Percentiles rank a stretch among this genome's conserved stretches.
Conservation (phyloP, 2,797 vertebrate species). For the Pangasius macronema region DNA sequence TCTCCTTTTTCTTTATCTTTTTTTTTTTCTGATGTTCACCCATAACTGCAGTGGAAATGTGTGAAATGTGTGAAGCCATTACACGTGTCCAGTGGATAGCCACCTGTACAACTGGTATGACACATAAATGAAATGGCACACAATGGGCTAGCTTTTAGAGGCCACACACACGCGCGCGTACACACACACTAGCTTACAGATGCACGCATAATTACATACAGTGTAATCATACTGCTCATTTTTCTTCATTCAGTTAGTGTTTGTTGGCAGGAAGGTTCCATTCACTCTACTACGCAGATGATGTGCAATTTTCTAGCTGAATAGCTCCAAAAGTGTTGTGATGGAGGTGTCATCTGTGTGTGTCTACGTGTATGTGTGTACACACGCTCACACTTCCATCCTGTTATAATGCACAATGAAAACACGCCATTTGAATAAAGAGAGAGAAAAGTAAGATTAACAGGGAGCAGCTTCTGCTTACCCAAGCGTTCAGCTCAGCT, state of each 20-base stretch:
- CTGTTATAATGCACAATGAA: conserved; percentile 80
- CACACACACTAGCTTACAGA: conserved; percentile 60
- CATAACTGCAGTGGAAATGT: conserved; percentile 22
- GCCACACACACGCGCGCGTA: conserved; percentile 43
- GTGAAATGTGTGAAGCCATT: conserved; percentile 24
- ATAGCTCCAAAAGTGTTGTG: conserved; percentile 88
- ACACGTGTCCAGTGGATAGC: conserved; percentile 10
- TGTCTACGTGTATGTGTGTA: conserved; percentile 23
- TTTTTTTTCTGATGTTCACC: background rate
- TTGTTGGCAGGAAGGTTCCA: conserved; percentile 68
- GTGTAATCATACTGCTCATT: conserved; percentile 61
- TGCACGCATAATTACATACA: conserved; percentile 58
- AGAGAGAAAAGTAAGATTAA: conserved; percentile 67
- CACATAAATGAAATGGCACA: conserved; percentile 38
- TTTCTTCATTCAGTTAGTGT: conserved; percentile 64
- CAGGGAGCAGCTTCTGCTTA: conserved; percentile 74
- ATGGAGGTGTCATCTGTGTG: conserved; percentile 69
- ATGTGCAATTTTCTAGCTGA: conserved; percentile 93
- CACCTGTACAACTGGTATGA: conserved; percentile 33
- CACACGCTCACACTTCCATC: conserved; percentile 66
- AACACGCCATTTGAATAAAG: conserved; percentile 84
- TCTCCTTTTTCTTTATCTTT: background rate
- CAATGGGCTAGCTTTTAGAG: conserved; percentile 40
- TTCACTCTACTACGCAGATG: conserved; percentile 76
- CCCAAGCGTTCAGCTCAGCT: conserved; percentile 82